These are phyloP conservation scores for Bombycilla garrulus DNA, from an alignment of 2,113 vertebrate genomes.

Conservation along the genomic window DNA sequence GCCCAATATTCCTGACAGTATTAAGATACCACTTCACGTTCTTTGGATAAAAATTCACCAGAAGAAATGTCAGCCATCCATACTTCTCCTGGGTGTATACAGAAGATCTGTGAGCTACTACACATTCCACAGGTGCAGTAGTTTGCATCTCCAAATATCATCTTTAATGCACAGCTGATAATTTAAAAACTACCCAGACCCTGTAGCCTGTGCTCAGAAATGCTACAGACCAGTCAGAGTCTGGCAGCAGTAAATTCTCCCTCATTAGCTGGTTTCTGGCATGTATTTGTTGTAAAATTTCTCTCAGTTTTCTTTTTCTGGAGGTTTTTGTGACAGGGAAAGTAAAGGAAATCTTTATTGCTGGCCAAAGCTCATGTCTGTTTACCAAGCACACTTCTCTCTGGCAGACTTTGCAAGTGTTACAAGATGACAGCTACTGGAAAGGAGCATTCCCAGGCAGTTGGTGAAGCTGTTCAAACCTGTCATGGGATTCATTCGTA, in stretches of 20 bases:
- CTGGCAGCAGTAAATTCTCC: neutral
- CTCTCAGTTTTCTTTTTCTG: neutral
- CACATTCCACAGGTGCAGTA: neutral
- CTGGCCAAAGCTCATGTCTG: neutral
- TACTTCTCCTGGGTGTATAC: neutral
- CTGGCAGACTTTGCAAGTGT: neutral
- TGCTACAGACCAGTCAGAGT: neutral
- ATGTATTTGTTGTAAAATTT: neutral
- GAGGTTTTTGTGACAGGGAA: neutral
- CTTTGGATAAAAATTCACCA: neutral
- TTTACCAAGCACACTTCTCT: neutral
- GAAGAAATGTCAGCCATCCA: neutral
- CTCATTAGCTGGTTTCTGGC: neutral
- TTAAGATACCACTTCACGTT: neutral
- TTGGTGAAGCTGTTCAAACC: neutral
- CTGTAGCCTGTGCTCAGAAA: neutral
- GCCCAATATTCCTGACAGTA: neutral
- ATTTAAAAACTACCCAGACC: neutral
- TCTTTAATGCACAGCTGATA: neutral
- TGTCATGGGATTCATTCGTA: neutral
- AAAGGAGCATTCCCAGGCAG: neutral
- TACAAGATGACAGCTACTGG: neutral
- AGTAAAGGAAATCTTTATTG: neutral
- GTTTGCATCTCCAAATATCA: neutral
- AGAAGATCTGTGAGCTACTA: neutral